These are phyloP conservation scores for Leucophenga montana DNA, from an alignment of 2,888 invertebrate genomes.

Conservation along the genomic window DNA sequence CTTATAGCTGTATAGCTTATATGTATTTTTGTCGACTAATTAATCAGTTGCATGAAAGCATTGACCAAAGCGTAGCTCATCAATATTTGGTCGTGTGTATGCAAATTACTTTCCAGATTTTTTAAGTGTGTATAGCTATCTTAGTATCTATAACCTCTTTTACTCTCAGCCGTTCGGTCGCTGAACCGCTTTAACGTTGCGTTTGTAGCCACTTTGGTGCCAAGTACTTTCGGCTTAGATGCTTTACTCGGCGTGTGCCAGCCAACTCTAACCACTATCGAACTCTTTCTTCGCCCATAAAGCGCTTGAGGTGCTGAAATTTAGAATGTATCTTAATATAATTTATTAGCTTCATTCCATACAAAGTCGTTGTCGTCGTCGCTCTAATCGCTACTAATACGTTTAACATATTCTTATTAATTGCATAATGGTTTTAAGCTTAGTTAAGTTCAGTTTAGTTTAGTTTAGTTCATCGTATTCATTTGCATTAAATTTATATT, in stretches of 20 bases:
- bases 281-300: background rate
- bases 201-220: constrained; percentile 14
- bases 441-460: background rate
- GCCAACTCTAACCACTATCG: constrained; percentile 27
- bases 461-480: constrained; percentile 25
- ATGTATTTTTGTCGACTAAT: constrained; percentile 50
- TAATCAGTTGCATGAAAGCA: constrained; percentile 65
- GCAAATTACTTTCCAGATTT: constrained; percentile 42
- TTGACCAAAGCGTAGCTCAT: constrained; percentile 40
- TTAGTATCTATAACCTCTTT: constrained; percentile 5
- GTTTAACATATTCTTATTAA: constrained; percentile 42
- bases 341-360: constrained; percentile 61
- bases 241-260: background rate
- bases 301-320: constrained; percentile 53
- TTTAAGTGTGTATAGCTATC: background rate
- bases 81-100: constrained; percentile 42
- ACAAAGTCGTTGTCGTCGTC: background rate
- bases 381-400: constrained; percentile 36
- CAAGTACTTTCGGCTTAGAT: constrained; percentile 2
- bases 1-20: too few species aligned
- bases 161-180: constrained; percentile 56
- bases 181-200: constrained; percentile 52
- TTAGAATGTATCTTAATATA: constrained; percentile 43
- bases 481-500: constrained; percentile 54
- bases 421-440: constrained; percentile 59